A percentile compares a stretch with the other conserved stretches of the same genome.
phyloP scores from a whole-genome alignment of 2,888 invertebrate genomes.

The Eudemis profundana region DNA sequence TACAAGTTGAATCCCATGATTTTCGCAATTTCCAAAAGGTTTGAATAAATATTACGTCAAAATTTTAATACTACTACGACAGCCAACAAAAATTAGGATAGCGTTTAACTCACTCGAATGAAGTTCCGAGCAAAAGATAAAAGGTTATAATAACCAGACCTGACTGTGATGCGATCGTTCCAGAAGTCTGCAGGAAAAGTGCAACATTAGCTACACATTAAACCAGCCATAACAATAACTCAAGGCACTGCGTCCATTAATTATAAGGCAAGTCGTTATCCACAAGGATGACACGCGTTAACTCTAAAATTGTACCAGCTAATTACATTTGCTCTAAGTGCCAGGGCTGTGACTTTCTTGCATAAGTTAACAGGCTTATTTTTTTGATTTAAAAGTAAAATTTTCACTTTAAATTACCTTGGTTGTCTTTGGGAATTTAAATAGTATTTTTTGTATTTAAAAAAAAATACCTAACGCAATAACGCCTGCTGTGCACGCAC shows the following conservation, averaged over 20 bases:
- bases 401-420: no score
- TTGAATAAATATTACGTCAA: no score
- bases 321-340: constrained; percentile 64
- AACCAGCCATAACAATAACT: constrained; percentile 62
- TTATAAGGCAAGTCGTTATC: constrained; percentile 73
- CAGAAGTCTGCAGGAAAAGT: constrained; percentile 31
- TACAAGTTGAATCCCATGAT: no score
- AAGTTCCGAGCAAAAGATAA: not conserved
- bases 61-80: no score
- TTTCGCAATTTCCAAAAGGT: no score
- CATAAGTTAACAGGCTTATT: not conserved
- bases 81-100: no score
- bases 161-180: constrained; percentile 4
- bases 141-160: not conserved
- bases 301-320: constrained; percentile 76
- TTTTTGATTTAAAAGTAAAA: no score
- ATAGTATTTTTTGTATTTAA: no score
- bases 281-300: constrained; percentile 68
- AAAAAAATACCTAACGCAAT: no score
- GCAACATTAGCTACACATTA: constrained; percentile 42
- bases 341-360: constrained; percentile 11
- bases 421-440: no score
- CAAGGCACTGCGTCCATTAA: constrained; percentile 65
- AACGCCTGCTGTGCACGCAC: no score
- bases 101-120: no score